Evolutionary conservation across 37 sponge, comb jelly and placozoan genomes (phyloP), one percentile per base, ranked within the genome.

Genomic region (Dysidea cf. avara): DNA sequence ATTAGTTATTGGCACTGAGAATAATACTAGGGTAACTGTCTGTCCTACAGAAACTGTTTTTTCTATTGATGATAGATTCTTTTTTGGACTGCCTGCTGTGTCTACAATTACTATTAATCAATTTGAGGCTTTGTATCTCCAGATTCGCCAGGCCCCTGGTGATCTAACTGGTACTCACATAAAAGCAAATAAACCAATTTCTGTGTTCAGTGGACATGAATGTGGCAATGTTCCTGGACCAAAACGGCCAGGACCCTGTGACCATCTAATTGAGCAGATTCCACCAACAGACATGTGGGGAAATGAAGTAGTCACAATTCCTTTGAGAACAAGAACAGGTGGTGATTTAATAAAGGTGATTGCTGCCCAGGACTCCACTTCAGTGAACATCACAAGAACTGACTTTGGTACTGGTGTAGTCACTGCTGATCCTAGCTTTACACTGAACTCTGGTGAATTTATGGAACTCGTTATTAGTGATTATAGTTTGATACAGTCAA

Each of bases 241-340:
- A 17, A 43, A 49, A 34, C 39, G 61, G 20, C 7, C 52, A 12
- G 0, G 7, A 32, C 52, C 74, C 6, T 87, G 87, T 87, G 87
- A 87, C 36, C 50, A 71, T 39, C 12, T 87, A 3, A 60, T 54
- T 36, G 81, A 87, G 38, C 87, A 87, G 56, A 30, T 87, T 87
- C n/a, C n/a, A n/a, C n/a, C n/a, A n/a, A n/a, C n/a, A n/a, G n/a
- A n/a, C n/a, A n/a, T n/a, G n/a, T n/a, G 81, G 81, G 87, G 87
- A 20, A 73, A 24, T 14, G 9, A 14, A 16, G 80, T 81, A 29
- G 24, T 87, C 17, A 26, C 38, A 33, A 66, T 64, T 22, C 69
- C 87, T 29, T 56, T 81, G 32, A 0, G 6, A 7, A 61, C 38
- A 0, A 58, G 81, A 68, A 75, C 39, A 3, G 21, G 39, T 40